These are phyloP conservation scores for Tapirus terrestris DNA, from an alignment of 2,113 vertebrate species.

Conservation along the genomic window DNA sequence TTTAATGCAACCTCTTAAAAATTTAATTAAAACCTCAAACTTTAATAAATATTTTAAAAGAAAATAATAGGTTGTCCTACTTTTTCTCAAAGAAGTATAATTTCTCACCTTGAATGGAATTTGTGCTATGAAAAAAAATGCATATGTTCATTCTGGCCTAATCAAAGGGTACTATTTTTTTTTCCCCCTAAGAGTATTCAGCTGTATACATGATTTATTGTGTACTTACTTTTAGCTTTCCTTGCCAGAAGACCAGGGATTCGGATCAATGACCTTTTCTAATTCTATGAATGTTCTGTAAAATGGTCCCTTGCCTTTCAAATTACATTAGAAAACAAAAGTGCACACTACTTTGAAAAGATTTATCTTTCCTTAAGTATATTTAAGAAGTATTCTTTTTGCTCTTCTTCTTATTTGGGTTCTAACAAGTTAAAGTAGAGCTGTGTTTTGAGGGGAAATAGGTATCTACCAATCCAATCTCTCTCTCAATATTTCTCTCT, in stretches of 20 bases:
- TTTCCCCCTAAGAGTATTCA: neutral
- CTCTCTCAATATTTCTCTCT: neutral
- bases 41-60: neutral
- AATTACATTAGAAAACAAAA: conserved; percentile 58
- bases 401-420: neutral
- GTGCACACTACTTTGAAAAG: neutral
- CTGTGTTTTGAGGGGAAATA: conserved; percentile 26
- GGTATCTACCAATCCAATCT: neutral
- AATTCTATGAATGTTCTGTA: conserved; percentile 52
- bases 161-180: neutral
- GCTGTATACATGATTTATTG: conserved; percentile 37
- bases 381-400: conserved; percentile 28
- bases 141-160: neutral
- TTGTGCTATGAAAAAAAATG: neutral
- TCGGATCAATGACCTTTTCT: conserved; percentile 53
- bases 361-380: conserved; percentile 52
- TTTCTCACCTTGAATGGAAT: neutral
- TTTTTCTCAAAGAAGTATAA: neutral
- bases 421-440: conserved; percentile 18
- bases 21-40: neutral
- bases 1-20: neutral
- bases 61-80: neutral
- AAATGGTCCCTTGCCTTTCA: conserved; percentile 43
- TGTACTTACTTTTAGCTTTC: conserved; percentile 49
- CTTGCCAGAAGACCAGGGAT: conserved; percentile 5